Percentiles rank a stretch among this genome's conserved stretches.
Conservation (phyloP, 2,113 vertebrate species). For the Corythornis madagascariensis region DNA sequence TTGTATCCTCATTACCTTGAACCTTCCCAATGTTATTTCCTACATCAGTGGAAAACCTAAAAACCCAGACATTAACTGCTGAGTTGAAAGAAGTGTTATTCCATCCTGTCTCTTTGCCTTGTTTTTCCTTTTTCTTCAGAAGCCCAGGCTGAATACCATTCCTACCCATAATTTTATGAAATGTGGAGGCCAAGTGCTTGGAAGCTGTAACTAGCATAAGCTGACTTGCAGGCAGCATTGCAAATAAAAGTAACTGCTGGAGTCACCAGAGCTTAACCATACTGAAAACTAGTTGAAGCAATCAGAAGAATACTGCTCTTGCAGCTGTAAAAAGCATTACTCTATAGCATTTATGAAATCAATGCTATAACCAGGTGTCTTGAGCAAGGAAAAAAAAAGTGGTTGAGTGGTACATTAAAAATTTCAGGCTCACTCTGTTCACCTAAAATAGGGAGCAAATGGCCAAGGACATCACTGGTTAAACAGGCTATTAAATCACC, state of each 20-base stretch:
- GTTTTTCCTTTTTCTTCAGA: not conserved
- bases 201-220: not conserved
- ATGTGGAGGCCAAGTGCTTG: not conserved
- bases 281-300: not conserved
- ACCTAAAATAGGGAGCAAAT: not conserved
- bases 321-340: not conserved
- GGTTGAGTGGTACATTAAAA: not conserved
- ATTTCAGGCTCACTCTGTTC: not conserved
- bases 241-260: slow-evolving; percentile 29
- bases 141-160: not conserved
- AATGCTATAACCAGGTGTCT: slow-evolving; percentile 38
- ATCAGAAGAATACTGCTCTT: slow-evolving; percentile 2
- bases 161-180: not conserved
- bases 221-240: not conserved
- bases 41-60: not conserved
- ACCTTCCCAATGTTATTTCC: not conserved
- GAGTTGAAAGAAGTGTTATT: not conserved
- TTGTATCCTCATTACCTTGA: slow-evolving; percentile 5
- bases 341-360: not conserved
- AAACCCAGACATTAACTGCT: not conserved
- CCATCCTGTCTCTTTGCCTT: not conserved
- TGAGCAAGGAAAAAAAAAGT: not conserved
- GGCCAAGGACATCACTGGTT: not conserved
- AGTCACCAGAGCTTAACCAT: not conserved
- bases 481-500: not conserved